Percentiles rank a stretch among this genome's conserved stretches.
phyloP scores from a whole-genome alignment of 2,113 vertebrate species.

The Pseudolaguvia tuberculata region DNA sequence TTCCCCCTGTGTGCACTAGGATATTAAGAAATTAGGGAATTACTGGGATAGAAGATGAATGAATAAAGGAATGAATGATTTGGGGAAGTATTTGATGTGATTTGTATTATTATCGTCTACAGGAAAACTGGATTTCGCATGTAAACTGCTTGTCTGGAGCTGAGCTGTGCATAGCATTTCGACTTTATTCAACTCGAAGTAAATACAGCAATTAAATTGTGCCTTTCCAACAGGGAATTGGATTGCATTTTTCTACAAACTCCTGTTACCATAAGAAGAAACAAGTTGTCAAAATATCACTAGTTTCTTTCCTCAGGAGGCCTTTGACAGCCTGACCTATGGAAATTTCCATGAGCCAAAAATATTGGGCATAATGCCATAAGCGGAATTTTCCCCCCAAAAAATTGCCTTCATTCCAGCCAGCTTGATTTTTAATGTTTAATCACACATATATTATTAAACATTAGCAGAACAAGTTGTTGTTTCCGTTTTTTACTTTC shows the following conservation, averaged over 20 bases:
- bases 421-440: constrained; percentile 1
- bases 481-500: neutral
- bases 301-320: constrained; percentile 7
- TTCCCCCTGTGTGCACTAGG: no score
- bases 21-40: no score
- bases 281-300: constrained; percentile 22
- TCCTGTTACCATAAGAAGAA: constrained; percentile 18
- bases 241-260: constrained; percentile 6
- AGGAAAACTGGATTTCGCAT: no score
- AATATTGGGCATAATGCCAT: constrained; percentile 21
- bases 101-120: no score
- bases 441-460: neutral
- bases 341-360: constrained; percentile 43
- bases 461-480: neutral
- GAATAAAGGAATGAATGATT: no score
- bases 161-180: neutral
- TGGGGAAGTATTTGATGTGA: no score
- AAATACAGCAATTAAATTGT: neutral
- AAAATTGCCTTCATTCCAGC: neutral
- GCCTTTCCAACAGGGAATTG: neutral
- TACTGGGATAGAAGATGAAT: no score
- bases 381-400: constrained; percentile 9
- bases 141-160: neutral
- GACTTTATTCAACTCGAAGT: neutral
- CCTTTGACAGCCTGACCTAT: constrained; percentile 27